Conservation (phyloP, 2,888 invertebrate species). For the Ariolimax columbianus region DNA sequence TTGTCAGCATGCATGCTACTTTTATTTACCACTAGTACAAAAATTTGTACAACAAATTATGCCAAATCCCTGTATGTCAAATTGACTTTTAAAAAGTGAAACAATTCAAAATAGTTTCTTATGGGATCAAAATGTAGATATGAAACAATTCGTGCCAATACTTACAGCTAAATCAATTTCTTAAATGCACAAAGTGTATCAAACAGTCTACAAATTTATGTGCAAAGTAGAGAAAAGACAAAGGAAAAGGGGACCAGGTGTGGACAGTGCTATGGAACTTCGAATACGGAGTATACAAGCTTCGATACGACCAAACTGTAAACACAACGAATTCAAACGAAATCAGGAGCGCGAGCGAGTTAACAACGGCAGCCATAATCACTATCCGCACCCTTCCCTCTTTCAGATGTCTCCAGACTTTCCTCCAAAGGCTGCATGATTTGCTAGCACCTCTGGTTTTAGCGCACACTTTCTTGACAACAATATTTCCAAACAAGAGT, state of each 20-base stretch:
- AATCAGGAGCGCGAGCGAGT: neutral
- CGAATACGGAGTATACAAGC: neutral
- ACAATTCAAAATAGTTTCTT: neutral
- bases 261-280: constrained; percentile 5
- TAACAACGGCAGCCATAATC: neutral
- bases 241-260: neutral
- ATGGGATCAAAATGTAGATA: neutral
- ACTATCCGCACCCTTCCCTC: neutral
- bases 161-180: neutral
- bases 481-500: neutral
- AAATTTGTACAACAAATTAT: neutral
- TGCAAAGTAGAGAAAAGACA: neutral
- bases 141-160: neutral
- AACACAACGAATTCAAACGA: neutral
- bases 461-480: neutral
- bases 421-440: neutral
- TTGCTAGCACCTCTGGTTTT: neutral
- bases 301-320: neutral
- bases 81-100: too few relatives aligned
- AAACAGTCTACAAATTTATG: neutral
- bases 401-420: neutral
- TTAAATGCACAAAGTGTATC: neutral
- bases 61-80: too few relatives aligned
- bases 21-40: neutral
- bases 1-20: neutral